Conservation (phyloP, 2,797 vertebrate species). For the Gymnoscopelus braueri region DNA sequence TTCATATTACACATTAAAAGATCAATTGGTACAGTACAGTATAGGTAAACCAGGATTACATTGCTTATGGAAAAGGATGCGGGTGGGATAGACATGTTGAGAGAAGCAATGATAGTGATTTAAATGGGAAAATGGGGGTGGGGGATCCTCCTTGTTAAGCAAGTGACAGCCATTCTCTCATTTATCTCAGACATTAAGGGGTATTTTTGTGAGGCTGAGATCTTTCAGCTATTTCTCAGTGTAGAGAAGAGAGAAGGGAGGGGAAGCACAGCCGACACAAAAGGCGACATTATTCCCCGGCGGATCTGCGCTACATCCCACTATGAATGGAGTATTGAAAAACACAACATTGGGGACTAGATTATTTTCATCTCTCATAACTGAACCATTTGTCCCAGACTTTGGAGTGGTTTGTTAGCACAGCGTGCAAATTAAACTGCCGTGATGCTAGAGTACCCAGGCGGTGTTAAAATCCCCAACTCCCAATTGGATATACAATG, state of each 20-base stretch:
- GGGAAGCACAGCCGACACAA: conserved; percentile 86
- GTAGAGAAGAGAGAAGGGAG: conserved; percentile 78
- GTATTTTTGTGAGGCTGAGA: conserved; percentile 79
- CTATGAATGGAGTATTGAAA: conserved; percentile 98
- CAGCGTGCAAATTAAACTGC: conserved; percentile 62
- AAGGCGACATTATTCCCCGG: conserved; percentile 94
- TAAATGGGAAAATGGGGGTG: conserved; percentile 8
- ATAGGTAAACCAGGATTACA: not conserved
- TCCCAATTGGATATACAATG: conserved; percentile 65
- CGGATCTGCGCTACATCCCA: conserved; percentile 81
- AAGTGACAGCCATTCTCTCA: conserved; percentile 51
- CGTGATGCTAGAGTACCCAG: conserved; percentile 34
- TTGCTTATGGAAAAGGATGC: not conserved
- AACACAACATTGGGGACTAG: conserved; percentile 83
- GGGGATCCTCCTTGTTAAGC: conserved; percentile 36
- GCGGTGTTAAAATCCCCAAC: conserved; percentile 67
- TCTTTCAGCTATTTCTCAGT: conserved; percentile 87
- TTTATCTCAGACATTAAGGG: conserved; percentile 71
- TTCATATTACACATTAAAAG: not conserved
- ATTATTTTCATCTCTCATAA: conserved; percentile 89
- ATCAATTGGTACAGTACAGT: not conserved
- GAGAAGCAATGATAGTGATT: conserved; percentile 42
- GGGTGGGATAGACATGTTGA: conserved; percentile 20
- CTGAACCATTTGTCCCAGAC: conserved; percentile 78
- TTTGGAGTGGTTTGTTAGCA: conserved; percentile 68